phyloP scores from a whole-genome alignment of 2,113 vertebrate genomes.

The Isichthys henryi region DNA sequence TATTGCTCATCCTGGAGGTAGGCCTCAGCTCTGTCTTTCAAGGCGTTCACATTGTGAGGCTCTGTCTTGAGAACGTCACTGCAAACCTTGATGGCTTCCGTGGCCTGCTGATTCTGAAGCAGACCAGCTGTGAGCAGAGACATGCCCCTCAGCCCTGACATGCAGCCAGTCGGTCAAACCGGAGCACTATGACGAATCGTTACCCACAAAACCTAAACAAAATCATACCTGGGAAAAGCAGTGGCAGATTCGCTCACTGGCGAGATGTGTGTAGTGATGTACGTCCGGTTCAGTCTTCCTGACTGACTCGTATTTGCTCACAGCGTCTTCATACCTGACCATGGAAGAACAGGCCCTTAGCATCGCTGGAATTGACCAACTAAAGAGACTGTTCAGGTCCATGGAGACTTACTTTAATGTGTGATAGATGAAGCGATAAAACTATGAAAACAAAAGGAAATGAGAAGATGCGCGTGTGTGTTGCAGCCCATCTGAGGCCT shows the following conservation, averaged over 20 bases:
- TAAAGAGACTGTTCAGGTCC: background rate
- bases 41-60: constrained; percentile 72
- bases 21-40: constrained; percentile 89
- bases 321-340: constrained; percentile 79
- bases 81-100: constrained; percentile 74
- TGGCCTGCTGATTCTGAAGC: constrained; percentile 68
- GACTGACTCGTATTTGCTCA: constrained; percentile 77
- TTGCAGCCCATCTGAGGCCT: too few species aligned
- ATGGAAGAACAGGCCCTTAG: too few species aligned
- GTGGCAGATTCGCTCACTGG: constrained; percentile 90
- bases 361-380: background rate
- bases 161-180: background rate
- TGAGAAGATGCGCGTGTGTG: too few species aligned
- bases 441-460: background rate
- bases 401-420: background rate
- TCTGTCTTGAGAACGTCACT: constrained; percentile 75
- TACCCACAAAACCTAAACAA: background rate
- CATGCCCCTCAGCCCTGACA: background rate
- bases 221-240: constrained; percentile 77
- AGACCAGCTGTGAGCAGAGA: background rate
- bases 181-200: background rate
- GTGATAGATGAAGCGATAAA: background rate
- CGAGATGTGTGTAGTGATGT: constrained; percentile 63
- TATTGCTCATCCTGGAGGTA: constrained; percentile 85
- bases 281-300: constrained; percentile 83